Percentiles rank a stretch among this genome's conserved stretches.
Conservation (phyloP, 1,140 invertebrate species). For the Diploscapter pachys region DNA sequence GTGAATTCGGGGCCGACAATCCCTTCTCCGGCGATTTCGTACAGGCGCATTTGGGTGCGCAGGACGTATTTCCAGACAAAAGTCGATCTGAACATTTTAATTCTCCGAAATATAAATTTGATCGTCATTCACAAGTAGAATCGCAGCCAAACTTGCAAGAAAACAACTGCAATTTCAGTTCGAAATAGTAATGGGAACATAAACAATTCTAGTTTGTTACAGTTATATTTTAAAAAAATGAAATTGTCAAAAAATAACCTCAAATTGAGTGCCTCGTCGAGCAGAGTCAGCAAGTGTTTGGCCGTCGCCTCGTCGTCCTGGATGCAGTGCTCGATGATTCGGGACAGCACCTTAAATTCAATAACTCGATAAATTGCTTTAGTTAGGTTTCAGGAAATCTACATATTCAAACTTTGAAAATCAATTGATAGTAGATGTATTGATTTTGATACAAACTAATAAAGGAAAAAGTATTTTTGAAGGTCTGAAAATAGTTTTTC, state of each 20-base stretch:
- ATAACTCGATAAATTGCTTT: not conserved
- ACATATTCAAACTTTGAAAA: too few species aligned
- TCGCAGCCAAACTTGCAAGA: too few species aligned
- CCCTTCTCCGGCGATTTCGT: conserved; percentile 36
- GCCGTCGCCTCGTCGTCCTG: conserved; percentile 35
- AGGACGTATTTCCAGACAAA: conserved; percentile 44
- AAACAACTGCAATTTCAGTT: too few species aligned
- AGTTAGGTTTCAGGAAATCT: not conserved
- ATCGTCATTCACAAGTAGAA: too few species aligned
- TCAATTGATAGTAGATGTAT: not conserved
- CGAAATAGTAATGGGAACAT: too few species aligned
- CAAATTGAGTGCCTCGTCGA: conserved; percentile 32
- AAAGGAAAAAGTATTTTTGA: not conserved
- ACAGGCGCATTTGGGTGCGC: conserved; percentile 37
- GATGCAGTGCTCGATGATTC: conserved; percentile 40
- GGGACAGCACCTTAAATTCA: conserved; percentile 23
- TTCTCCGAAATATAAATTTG: too few species aligned
- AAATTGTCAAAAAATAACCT: too few species aligned
- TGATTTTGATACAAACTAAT: not conserved
- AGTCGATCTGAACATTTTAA: conserved; percentile 29
- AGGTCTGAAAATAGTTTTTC: not conserved
- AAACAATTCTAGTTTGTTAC: too few species aligned
- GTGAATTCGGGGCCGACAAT: conserved; percentile 36
- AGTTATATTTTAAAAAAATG: too few species aligned
- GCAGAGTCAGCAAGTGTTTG: conserved; percentile 16